Percentiles rank a stretch among this genome's conserved stretches.
Conservation (phyloP, 37 sponge, comb jelly and placozoan genomes). For the Oscarella lobularis region DNA sequence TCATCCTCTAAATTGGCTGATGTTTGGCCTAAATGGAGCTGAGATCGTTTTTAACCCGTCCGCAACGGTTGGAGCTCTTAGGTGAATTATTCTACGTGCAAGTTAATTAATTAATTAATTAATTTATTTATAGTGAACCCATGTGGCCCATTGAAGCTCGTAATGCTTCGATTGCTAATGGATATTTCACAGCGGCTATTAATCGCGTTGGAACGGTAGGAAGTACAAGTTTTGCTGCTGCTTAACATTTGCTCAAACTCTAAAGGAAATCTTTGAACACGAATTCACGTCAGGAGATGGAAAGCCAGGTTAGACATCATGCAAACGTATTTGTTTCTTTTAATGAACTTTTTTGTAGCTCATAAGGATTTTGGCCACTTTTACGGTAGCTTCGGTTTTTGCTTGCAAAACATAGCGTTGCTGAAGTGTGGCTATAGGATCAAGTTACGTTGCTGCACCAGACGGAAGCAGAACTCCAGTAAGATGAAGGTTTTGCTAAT, state of each 20-base stretch:
- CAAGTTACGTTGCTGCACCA: slow-evolving; percentile 88
- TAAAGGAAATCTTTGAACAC: slow-evolving; percentile 65
- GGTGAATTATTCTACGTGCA: slow-evolving; percentile 18
- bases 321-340: neutral
- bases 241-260: no score
- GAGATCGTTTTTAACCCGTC: slow-evolving; percentile 96
- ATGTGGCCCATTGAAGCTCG: slow-evolving; percentile 97
- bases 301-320: slow-evolving; percentile 49
- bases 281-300: slow-evolving; percentile 94
- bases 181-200: slow-evolving; percentile 72
- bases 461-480: slow-evolving; percentile 91
- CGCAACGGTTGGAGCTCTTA: slow-evolving; percentile 88
- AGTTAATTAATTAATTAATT: neutral
- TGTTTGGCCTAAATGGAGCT: slow-evolving; percentile 88
- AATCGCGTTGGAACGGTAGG: slow-evolving; percentile 91
- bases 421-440: slow-evolving; percentile 24
- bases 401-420: neutral
- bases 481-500: slow-evolving; percentile 5
- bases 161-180: slow-evolving; percentile 83
- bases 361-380: slow-evolving; percentile 96
- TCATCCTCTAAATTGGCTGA: slow-evolving; percentile 90
- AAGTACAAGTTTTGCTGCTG: neutral
- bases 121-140: slow-evolving; percentile 61
- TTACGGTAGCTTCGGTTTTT: slow-evolving; percentile 37
- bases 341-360: slow-evolving; percentile 23